These are phyloP conservation scores for Apomyelois bistriatella DNA, from an alignment of 2,888 invertebrate species.

Conservation along the genomic window DNA sequence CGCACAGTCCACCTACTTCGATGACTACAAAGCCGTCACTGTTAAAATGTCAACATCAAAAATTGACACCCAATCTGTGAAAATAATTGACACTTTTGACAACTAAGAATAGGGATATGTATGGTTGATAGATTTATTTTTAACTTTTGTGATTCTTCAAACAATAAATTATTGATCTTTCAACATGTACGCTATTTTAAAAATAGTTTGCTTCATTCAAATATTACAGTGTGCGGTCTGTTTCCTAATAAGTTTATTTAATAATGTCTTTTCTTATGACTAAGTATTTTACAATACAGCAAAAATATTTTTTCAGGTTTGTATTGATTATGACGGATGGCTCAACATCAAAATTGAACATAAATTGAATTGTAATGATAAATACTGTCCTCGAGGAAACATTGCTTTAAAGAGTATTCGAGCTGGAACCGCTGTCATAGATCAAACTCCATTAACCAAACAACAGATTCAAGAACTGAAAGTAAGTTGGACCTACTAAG, in stretches of 20 bases:
- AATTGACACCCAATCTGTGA: no score
- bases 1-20: no score
- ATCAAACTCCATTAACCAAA: conserved; percentile 80
- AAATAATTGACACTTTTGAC: no score
- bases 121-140: no score
- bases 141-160: no score
- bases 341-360: conserved; percentile 85
- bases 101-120: no score
- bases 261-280: no score
- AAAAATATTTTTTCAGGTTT: conserved; percentile 38
- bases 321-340: conserved; percentile 87
- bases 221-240: conserved; percentile 36
- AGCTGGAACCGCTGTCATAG: conserved; percentile 81
- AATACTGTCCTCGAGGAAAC: conserved; percentile 84
- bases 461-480: conserved; percentile 79
- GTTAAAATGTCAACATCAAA: no score
- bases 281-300: neutral
- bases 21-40: no score
- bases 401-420: conserved; percentile 85
- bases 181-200: neutral
- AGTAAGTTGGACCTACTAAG: conserved; percentile 67
- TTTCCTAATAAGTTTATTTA: neutral
- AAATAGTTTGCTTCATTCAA: conserved; percentile 22
- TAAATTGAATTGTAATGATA: conserved; percentile 77
- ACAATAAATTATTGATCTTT: neutral